phyloP scores from a whole-genome alignment of 2,888 invertebrate species.

The Brachynemurus nebulosus region DNA sequence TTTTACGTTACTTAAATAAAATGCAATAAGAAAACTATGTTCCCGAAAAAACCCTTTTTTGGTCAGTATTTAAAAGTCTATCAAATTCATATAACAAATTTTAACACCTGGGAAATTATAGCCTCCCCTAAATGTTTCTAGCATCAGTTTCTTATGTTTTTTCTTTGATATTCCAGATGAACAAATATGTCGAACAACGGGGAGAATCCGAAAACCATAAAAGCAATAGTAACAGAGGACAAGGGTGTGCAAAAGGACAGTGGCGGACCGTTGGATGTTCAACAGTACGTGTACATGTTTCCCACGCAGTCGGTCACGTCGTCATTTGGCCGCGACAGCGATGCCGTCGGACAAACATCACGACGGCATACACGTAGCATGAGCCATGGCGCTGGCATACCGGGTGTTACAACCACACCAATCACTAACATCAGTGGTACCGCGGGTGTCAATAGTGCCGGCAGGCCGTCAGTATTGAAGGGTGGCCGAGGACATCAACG shows the following conservation, averaged over 20 bases:
- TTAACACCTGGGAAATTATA: neutral
- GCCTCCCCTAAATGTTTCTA: no score
- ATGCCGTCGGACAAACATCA: conserved; percentile 3
- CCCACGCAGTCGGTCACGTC: conserved; percentile 11
- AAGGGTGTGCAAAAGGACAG: neutral
- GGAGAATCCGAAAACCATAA: conserved; percentile 36
- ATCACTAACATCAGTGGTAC: conserved; percentile 64
- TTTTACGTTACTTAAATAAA: no score
- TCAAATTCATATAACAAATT: neutral
- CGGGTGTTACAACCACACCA: conserved; percentile 31
- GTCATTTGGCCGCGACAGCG: no score
- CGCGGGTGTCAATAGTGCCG: conserved; percentile 60
- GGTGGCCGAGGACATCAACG: conserved; percentile 62
- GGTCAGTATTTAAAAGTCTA: neutral
- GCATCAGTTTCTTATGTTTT: no score
- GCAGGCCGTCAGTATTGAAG: conserved; percentile 57
- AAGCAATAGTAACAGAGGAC: neutral
- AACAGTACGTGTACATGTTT: conserved; percentile 21
- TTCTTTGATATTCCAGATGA: conserved; percentile 37
- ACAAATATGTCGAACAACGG: conserved; percentile 53
- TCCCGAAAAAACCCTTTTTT: neutral
- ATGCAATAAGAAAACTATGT: no score
- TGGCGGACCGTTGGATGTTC: conserved; percentile 29
- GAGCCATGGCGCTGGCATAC: conserved; percentile 65
- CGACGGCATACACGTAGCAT: conserved; percentile 65